Base-by-base conservation (phyloP, 2,797 vertebrate genomes). In the Aulostomus chinensis region DNA sequence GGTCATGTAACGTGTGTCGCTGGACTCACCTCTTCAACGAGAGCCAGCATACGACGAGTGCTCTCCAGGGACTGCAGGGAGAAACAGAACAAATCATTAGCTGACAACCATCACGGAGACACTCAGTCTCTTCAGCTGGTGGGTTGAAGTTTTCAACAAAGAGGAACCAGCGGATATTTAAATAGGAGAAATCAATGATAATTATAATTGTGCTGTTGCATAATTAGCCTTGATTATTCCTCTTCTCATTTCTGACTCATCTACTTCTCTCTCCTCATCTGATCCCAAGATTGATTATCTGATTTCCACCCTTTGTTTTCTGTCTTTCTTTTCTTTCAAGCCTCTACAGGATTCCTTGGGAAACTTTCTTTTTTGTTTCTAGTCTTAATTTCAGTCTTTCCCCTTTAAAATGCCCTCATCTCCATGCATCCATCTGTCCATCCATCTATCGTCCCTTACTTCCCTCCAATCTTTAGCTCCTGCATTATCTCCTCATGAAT, bases 11-110 rank as follows among this genome's bases (percentile, higher is more conserved):
- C 16, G 18, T 54, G 28, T 47, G 52, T 54, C 18, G 29, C 1
- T 66, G 37, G 13, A 84, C 86, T 89, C 75, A 93, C 91, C 90
- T 92, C 91, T 89, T 99, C 97, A 33, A 99, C 97, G 78, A 99
- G 91, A 78, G 97, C 89, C 78, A 99, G 92, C 97, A 99, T 99
- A 65, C 97, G 97, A 42, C 97, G 95, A 66, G 97, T 99, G 65
- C 97, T 99, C 90, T 99, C 97, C 80, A 99, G 90, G 7, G 97
- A 99, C 97, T 99, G 88, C 20, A 56, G 52, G 33, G 20, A 69
- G 34, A 66, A 48, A 68, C 58, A 47, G 45, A 51, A 9, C 12
- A 18, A 33, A 10, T 22, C 7, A 64, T 83, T 46, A 75, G 46
- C 51, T 22, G 29, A 28, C 7, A 7, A 22, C 21, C 21, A 22